Conservation (phyloP, 92 coral and sea anemone genomes). For the Phymanthus crucifer region DNA sequence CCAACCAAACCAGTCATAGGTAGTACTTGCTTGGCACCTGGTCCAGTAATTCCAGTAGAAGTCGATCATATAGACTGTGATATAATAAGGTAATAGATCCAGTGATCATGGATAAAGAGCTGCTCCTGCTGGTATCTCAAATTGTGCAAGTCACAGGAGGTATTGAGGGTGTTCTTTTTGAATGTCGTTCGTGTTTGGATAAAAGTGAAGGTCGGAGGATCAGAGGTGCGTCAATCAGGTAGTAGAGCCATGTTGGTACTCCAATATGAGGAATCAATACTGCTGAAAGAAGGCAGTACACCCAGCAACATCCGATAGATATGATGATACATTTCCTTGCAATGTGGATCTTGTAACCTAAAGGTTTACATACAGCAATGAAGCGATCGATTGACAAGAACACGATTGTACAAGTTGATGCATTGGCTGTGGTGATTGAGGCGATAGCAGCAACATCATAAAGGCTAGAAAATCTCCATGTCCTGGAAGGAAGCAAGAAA, state of each 20-base stretch:
- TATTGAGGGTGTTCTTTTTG: not conserved
- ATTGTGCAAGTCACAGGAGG: not conserved
- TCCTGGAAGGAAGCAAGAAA: conserved; percentile 24
- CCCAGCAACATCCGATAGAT: conserved; percentile 29
- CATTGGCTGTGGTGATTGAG: conserved; percentile 42
- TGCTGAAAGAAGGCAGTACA: conserved; percentile 34
- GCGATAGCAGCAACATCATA: conserved; percentile 20
- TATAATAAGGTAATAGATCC: conserved; percentile 45
- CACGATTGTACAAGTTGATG: conserved; percentile 38
- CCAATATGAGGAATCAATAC: conserved; percentile 38
- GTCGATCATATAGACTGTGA: conserved; percentile 33
- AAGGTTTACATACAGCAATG: conserved; percentile 43
- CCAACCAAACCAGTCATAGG: conserved; percentile 11
- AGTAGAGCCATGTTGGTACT: conserved; percentile 14
- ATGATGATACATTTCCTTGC: conserved; percentile 9
- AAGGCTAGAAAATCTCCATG: conserved; percentile 12
- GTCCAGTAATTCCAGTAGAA: conserved; percentile 19
- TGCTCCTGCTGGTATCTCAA: conserved; percentile 24
- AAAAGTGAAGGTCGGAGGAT: conserved; percentile 24
- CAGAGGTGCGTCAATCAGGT: conserved; percentile 40
- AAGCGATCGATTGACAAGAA: conserved; percentile 47
- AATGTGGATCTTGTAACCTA: conserved; percentile 27
- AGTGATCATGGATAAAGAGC: conserved; percentile 25
- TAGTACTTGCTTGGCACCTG: not conserved
- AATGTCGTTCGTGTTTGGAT: conserved; percentile 17